These are phyloP conservation scores for Cerastis leucographa DNA, from an alignment of 2,888 invertebrate species.

Conservation along the genomic window DNA sequence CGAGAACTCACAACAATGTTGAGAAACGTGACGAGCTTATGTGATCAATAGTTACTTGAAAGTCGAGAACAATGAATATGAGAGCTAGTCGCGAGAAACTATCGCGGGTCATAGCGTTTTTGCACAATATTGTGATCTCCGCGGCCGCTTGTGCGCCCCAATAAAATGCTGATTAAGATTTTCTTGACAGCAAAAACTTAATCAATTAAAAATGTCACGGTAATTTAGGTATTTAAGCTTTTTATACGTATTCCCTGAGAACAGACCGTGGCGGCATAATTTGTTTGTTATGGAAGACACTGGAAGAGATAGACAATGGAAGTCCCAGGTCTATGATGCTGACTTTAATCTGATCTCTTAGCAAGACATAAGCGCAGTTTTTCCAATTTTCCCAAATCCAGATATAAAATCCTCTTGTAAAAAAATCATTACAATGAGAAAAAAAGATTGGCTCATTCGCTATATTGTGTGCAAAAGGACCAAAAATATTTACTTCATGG, in stretches of 20 bases:
- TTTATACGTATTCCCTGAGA: conserved; percentile 25
- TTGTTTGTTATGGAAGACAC: conserved; percentile 7
- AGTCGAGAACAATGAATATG: conserved; percentile 87
- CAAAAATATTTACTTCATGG: conserved; percentile 47
- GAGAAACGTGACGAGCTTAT: conserved; percentile 81
- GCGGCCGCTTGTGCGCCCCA: conserved; percentile 56
- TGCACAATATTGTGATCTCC: conserved; percentile 73
- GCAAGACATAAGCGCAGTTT: background rate
- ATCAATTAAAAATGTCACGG: conserved; percentile 60
- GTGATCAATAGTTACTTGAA: conserved; percentile 84
- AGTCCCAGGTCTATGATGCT: background rate
- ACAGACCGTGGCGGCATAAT: conserved; percentile 4
- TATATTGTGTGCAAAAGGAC: conserved; percentile 51
- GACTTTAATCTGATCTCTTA: background rate
- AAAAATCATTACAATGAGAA: conserved; percentile 36
- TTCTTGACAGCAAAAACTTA: conserved; percentile 51
- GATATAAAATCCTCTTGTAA: conserved; percentile 15
- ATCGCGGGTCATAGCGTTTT: conserved; percentile 78
- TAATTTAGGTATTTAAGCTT: conserved; percentile 56
- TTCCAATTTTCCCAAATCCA: background rate
- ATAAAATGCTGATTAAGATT: conserved; percentile 60
- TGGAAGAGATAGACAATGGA: conserved; percentile 21
- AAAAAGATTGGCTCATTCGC: conserved; percentile 44
- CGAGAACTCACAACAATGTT: conserved; percentile 85
- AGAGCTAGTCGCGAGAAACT: conserved; percentile 82